These are phyloP conservation scores for Penaeus monodon DNA, from an alignment of 2,888 invertebrate genomes.

Conservation along the genomic window DNA sequence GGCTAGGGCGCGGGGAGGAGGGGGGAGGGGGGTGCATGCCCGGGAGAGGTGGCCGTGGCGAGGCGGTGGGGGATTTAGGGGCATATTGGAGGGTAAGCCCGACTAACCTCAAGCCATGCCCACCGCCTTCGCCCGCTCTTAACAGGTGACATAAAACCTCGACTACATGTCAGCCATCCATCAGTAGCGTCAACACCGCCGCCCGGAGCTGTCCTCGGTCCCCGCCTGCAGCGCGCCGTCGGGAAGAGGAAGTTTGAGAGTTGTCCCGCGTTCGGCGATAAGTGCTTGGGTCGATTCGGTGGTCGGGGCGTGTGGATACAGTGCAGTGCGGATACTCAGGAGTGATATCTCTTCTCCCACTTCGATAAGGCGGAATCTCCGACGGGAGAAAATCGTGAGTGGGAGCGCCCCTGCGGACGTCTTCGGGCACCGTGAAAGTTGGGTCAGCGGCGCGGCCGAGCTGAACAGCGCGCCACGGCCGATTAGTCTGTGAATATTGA, in stretches of 20 bases:
- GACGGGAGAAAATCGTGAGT: too few relatives aligned
- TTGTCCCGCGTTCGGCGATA: background rate
- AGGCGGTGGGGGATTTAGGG: too few relatives aligned
- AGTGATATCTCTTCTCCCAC: background rate
- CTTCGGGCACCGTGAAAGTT: slow-evolving; percentile 40
- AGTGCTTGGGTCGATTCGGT: too few relatives aligned
- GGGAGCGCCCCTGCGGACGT: background rate
- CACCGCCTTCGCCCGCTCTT: too few relatives aligned
- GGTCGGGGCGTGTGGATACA: too few relatives aligned
- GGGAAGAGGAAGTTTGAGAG: background rate
- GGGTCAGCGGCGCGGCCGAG: slow-evolving; percentile 28
- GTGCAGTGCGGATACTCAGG: too few relatives aligned
- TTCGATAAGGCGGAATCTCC: background rate
- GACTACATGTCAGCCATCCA: slow-evolving; percentile 45
- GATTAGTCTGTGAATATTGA: slow-evolving; percentile 53
- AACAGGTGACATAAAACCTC: slow-evolving; percentile 38
- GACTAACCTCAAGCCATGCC: too few relatives aligned
- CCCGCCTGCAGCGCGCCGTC: background rate
- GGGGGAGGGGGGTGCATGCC: too few relatives aligned
- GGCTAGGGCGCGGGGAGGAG: too few relatives aligned
- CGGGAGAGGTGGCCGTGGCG: too few relatives aligned
- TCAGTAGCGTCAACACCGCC: slow-evolving; percentile 41
- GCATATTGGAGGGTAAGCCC: too few relatives aligned
- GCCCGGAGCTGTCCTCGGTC: slow-evolving; percentile 23
- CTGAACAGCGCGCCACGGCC: slow-evolving; percentile 24